These are phyloP conservation scores for Heliornis fulica DNA, from an alignment of 2,113 vertebrate genomes.

Conservation along the genomic window DNA sequence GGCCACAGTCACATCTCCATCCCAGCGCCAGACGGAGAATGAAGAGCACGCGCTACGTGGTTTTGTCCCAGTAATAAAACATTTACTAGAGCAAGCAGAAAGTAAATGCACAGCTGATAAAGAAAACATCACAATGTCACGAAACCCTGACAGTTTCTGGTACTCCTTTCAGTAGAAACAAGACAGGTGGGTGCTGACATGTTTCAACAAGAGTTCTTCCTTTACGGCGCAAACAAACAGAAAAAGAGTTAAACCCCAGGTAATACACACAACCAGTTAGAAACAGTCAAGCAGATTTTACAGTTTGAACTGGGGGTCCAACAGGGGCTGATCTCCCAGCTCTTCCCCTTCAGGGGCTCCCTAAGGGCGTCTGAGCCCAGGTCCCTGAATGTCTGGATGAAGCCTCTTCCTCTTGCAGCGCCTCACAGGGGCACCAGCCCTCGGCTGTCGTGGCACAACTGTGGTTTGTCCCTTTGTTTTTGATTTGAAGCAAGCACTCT, in stretches of 20 bases:
- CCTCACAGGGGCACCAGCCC: background rate
- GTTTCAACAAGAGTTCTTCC: constrained; percentile 66
- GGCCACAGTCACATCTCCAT: background rate
- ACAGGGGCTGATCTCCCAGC: background rate
- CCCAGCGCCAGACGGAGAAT: background rate
- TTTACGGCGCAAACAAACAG: constrained; percentile 35
- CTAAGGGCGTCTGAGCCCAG: constrained; percentile 26
- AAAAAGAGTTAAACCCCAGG: constrained; percentile 8
- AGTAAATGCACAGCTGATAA: constrained; percentile 78
- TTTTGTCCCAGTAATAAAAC: constrained; percentile 78
- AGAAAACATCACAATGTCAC: constrained; percentile 80
- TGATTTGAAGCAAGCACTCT: constrained; percentile 13
- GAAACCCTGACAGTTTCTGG: constrained; percentile 67
- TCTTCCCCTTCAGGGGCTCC: background rate
- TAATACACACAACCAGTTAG: constrained; percentile 24
- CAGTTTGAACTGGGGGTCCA: constrained; percentile 35
- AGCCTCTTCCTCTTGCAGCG: background rate
- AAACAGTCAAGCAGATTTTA: constrained; percentile 35
- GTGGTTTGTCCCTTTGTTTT: background rate
- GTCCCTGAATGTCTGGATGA: constrained; percentile 24
- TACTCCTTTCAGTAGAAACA: constrained; percentile 71
- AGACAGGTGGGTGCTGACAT: constrained; percentile 63
- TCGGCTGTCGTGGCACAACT: background rate
- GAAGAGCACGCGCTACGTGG: constrained; percentile 12
- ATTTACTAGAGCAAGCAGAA: constrained; percentile 83